Conservation (phyloP, 2,113 vertebrate species). For the Cettia cetti region DNA sequence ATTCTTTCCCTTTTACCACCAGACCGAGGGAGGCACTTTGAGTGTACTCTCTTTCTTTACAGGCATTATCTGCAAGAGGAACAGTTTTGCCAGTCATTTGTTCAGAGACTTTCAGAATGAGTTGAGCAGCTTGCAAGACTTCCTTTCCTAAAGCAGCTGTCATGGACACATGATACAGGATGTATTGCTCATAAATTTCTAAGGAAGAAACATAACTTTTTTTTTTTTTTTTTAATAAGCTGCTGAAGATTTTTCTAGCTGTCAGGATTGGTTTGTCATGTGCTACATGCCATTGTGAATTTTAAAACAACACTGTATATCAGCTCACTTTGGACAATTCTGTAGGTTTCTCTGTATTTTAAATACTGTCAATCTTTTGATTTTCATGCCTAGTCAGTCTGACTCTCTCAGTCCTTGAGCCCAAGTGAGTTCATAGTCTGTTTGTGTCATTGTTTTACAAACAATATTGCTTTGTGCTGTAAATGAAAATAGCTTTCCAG, state of each 20-base stretch:
- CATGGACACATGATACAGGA: constrained; percentile 19
- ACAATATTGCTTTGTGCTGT: constrained; percentile 24
- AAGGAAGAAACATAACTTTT: not conserved
- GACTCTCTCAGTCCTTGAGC: not conserved
- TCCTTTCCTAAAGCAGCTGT: constrained; percentile 38
- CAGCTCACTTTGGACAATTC: not conserved
- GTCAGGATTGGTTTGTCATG: not conserved
- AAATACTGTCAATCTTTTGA: not conserved
- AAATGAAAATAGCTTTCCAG: constrained; percentile 25
- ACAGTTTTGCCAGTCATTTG: not conserved
- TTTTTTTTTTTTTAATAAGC: not conserved
- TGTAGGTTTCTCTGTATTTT: not conserved
- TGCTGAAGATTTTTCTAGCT: not conserved
- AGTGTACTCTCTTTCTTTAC: not conserved
- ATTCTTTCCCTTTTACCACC: not conserved
- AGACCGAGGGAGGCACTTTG: not conserved
- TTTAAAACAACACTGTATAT: not conserved
- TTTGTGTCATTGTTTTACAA: constrained; percentile 35
- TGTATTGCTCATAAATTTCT: constrained; percentile 17
- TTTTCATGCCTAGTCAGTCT: not conserved
- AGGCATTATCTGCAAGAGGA: not conserved
- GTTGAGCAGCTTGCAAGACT: constrained; percentile 22
- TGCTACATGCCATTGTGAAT: not conserved
- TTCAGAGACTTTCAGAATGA: constrained; percentile 36
- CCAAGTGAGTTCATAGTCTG: not conserved